Evolutionary conservation across 2,113 vertebrate species (phyloP).

Genomic region (Mystacornis crossleyi): DNA sequence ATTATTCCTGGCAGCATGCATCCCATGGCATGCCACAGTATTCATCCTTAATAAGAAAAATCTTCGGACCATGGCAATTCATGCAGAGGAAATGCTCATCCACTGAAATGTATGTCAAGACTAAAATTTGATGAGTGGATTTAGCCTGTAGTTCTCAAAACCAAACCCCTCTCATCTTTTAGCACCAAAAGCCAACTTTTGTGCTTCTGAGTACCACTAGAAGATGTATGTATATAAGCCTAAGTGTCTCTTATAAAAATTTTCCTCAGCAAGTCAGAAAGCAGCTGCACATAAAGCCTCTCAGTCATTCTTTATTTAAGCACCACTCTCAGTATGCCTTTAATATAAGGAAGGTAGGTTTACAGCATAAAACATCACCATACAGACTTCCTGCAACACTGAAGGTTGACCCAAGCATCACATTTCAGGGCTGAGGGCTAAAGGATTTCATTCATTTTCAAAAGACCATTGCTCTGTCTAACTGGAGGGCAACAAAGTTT

Average conservation of each 20-base stretch:
- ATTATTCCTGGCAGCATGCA: not conserved
- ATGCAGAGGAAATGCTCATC: not conserved
- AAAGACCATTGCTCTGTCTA: not conserved
- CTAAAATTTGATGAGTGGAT: not conserved
- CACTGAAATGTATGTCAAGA: not conserved
- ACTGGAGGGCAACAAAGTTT: conserved; percentile 41
- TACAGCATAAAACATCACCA: conserved; percentile 37
- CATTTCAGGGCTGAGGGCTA: conserved; percentile 32
- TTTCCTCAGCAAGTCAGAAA: conserved; percentile 1
- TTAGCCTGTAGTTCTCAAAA: not conserved
- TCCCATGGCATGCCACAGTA: not conserved
- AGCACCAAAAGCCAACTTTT: not conserved
- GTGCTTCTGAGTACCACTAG: not conserved
- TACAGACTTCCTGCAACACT: conserved; percentile 23
- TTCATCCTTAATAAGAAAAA: not conserved
- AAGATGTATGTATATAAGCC: not conserved
- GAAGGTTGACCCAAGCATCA: conserved; percentile 40
- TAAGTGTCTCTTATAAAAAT: not conserved
- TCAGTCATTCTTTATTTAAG: conserved; percentile 29
- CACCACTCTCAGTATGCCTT: conserved; percentile 1
- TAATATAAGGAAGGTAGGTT: conserved; percentile 31
- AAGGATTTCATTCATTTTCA: conserved; percentile 56
- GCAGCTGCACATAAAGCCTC: not conserved
- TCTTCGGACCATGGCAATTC: not conserved
- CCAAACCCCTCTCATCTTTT: not conserved